Conservation (phyloP, 2,797 vertebrate genomes). For the Triplophysa yarkandensis region DNA sequence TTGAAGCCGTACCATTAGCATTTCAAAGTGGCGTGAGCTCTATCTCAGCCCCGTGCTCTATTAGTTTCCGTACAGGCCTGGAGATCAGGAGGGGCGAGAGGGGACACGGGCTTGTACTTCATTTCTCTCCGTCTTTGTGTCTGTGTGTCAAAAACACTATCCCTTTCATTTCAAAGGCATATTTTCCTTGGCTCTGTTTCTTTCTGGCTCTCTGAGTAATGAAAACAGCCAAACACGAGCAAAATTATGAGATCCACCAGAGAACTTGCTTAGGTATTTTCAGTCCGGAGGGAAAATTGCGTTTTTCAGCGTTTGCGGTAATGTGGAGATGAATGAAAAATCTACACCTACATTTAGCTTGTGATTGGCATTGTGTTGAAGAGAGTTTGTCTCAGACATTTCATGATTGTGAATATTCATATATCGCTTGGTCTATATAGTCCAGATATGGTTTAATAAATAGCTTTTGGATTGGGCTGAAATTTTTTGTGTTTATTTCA, state of each 20-base stretch:
- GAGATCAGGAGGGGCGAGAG: conserved; percentile 80
- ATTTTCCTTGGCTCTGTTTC: conserved; percentile 52
- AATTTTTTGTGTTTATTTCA: conserved; percentile 1
- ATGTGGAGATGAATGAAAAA: conserved; percentile 13
- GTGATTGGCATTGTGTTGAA: neutral
- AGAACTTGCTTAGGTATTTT: conserved; percentile 35
- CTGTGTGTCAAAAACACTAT: conserved; percentile 70
- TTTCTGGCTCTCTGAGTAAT: conserved; percentile 32
- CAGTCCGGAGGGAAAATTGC: neutral
- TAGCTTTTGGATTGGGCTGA: neutral
- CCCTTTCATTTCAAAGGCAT: conserved; percentile 51
- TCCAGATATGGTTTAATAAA: neutral
- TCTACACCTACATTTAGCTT: neutral
- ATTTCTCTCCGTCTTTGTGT: conserved; percentile 77
- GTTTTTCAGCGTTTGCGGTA: conserved; percentile 19
- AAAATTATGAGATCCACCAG: conserved; percentile 38
- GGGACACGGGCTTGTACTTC: conserved; percentile 77
- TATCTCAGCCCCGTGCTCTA: conserved; percentile 82
- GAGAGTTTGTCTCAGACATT: neutral
- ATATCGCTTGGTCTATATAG: neutral
- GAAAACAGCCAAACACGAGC: conserved; percentile 36
- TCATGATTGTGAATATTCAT: neutral
- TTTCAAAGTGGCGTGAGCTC: conserved; percentile 91
- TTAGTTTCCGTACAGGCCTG: conserved; percentile 85
- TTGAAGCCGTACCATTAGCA: conserved; percentile 89